These are phyloP conservation scores for Blera fallax DNA, from an alignment of 2,888 invertebrate species.

Conservation along the genomic window DNA sequence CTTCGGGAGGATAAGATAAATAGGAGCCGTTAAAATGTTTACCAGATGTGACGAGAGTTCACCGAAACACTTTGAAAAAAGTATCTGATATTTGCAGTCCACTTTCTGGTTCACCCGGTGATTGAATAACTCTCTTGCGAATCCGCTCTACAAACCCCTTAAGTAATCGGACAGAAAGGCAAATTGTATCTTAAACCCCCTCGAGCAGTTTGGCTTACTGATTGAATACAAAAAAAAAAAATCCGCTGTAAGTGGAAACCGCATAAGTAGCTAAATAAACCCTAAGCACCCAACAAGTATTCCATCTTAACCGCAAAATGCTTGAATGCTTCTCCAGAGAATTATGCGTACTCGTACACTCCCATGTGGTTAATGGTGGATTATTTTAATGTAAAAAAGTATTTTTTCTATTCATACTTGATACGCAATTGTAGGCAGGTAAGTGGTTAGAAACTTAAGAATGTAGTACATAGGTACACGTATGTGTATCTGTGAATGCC, in stretches of 20 bases:
- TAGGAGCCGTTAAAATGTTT: too few species aligned
- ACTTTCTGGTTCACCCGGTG: too few species aligned
- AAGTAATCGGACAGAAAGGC: neutral
- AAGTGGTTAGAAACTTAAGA: conserved; percentile 49
- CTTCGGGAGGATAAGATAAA: neutral
- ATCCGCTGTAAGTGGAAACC: conserved; percentile 17
- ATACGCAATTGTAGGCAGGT: conserved; percentile 48
- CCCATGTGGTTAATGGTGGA: conserved; percentile 45
- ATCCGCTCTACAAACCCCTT: neutral
- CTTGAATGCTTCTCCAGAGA: conserved; percentile 48
- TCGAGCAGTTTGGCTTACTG: neutral
- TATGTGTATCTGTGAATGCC: neutral
- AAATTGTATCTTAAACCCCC: neutral
- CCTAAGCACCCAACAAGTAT: conserved; percentile 27
- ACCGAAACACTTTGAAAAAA: too few species aligned
- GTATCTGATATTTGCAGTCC: too few species aligned
- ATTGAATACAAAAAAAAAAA: conserved; percentile 24
- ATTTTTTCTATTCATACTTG: conserved; percentile 15
- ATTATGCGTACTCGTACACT: conserved; percentile 22
- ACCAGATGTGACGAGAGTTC: too few species aligned
- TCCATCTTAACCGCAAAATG: conserved; percentile 45
- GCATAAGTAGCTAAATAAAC: conserved; percentile 28
- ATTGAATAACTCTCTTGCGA: too few species aligned
- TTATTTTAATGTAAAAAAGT: conserved; percentile 10
- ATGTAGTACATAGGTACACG: conserved; percentile 21